A percentile compares a stretch with the other conserved stretches of the same genome.
phyloP scores from a whole-genome alignment of 2,797 vertebrate species.

The Catamblyrhynchus diadema region DNA sequence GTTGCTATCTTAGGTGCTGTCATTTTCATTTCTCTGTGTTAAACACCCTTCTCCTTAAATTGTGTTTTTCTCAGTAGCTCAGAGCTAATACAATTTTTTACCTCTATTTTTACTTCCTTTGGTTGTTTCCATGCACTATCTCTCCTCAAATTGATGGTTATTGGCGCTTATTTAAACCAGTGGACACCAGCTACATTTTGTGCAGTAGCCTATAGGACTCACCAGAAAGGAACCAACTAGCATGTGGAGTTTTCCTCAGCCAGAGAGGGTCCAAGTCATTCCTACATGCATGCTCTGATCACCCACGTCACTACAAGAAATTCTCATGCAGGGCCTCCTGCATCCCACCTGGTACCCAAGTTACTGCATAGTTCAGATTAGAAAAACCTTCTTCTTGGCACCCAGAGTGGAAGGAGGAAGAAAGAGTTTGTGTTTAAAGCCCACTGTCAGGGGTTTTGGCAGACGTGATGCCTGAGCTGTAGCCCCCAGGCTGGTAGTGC shows the following conservation, averaged over 20 bases:
- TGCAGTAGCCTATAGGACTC: not conserved
- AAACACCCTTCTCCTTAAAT: not conserved
- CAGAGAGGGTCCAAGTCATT: not conserved
- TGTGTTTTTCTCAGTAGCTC: not conserved
- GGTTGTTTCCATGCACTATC: not conserved
- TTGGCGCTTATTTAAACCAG: not conserved
- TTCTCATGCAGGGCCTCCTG: not conserved
- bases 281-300: not conserved
- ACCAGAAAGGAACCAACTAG: not conserved
- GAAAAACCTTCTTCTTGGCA: fast-evolving
- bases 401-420: not conserved
- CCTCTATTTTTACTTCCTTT: not conserved
- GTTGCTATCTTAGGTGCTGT: not conserved
- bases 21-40: not conserved
- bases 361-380: not conserved
- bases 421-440: not conserved
- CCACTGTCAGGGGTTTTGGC: not conserved
- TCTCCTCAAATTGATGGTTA: not conserved
- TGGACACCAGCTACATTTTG: not conserved
- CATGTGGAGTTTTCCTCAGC: not conserved
- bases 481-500: not conserved
- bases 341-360: not conserved
- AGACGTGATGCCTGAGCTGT: not conserved
- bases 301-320: not conserved
- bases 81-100: not conserved